Conservation (phyloP, 2,797 vertebrate species). For the Momotus momota region DNA sequence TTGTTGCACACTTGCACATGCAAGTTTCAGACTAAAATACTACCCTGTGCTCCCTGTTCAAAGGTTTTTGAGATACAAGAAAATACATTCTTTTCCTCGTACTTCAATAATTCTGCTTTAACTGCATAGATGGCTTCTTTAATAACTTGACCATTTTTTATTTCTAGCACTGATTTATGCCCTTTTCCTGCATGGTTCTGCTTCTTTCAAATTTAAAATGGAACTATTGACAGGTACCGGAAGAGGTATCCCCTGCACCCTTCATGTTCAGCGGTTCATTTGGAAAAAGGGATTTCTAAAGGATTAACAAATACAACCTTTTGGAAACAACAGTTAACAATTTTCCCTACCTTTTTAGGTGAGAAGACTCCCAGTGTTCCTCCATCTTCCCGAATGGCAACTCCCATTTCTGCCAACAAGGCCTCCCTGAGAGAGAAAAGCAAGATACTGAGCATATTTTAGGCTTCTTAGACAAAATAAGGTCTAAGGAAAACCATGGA, state of each 20-base stretch:
- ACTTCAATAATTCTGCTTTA: not conserved
- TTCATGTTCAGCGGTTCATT: not conserved
- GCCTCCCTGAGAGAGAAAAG: slow-evolving; percentile 86
- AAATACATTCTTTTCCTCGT: not conserved
- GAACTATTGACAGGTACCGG: not conserved
- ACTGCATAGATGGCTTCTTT: not conserved
- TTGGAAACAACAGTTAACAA: not conserved
- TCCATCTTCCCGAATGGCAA: slow-evolving; percentile 97
- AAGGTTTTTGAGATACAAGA: not conserved
- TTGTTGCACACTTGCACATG: not conserved
- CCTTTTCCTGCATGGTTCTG: not conserved
- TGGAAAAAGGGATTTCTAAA: no score
- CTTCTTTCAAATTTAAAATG: not conserved
- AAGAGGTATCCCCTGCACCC: not conserved
- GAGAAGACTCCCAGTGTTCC: slow-evolving; percentile 98
- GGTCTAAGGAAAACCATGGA: not conserved
- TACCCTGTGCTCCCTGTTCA: not conserved
- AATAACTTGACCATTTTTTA: not conserved
- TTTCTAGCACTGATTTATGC: not conserved
- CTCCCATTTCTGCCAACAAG: slow-evolving; percentile 97
- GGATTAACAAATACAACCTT: not conserved
- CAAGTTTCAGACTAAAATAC: not conserved
- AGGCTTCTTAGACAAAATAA: not conserved
- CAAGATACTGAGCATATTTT: not conserved
- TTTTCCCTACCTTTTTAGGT: slow-evolving; percentile 93